Percentiles rank a stretch among this genome's conserved stretches.
These are phyloP conservation scores for Mesoclemmys tuberculata DNA, from an alignment of 2,113 vertebrate genomes.

Conservation along the genomic window DNA sequence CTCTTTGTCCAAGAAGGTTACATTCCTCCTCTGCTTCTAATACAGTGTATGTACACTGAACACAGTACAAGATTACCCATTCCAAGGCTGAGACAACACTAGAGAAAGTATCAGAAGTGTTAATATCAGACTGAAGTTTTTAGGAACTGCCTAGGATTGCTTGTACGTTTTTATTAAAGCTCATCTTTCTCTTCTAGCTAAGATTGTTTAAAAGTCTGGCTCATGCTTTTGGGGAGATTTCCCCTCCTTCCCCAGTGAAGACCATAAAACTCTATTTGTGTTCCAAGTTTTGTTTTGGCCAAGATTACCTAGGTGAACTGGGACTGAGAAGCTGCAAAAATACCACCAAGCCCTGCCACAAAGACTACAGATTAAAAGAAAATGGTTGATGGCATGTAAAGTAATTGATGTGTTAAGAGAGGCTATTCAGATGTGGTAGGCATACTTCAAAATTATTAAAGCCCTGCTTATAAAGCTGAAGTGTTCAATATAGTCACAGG, in stretches of 20 bases:
- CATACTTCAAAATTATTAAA: neutral
- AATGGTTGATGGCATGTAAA: neutral
- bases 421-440: neutral
- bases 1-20: neutral
- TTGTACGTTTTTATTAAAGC: neutral
- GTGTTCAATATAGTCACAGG: neutral
- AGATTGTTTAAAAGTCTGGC: neutral
- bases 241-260: neutral
- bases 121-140: neutral
- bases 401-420: neutral
- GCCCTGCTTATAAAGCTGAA: neutral
- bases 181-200: neutral
- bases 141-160: neutral
- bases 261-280: neutral
- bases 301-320: neutral
- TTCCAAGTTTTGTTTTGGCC: neutral
- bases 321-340: neutral
- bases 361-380: neutral
- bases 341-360: neutral
- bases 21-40: conserved; percentile 7
- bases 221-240: neutral
- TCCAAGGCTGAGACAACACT: neutral
- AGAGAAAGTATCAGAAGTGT: neutral
- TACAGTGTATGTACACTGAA: neutral
- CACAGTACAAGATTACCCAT: neutral